Conservation (phyloP, 2,113 vertebrate species). For the Vidua chalybeata region DNA sequence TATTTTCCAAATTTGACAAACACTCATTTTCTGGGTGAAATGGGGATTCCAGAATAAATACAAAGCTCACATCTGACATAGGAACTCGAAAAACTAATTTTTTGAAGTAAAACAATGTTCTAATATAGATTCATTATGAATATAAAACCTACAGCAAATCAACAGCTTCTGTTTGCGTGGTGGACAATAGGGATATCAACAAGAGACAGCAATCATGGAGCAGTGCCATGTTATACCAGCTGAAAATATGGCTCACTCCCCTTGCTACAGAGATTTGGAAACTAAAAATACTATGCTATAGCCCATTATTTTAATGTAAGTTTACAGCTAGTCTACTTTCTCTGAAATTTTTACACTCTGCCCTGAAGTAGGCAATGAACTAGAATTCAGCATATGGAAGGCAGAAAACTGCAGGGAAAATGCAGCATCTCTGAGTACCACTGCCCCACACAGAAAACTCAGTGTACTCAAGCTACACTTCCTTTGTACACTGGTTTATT, state of each 20-base stretch:
- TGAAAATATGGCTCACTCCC: neutral
- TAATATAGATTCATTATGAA: neutral
- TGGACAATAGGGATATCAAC: neutral
- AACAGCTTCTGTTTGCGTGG: neutral
- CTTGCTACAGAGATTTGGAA: neutral
- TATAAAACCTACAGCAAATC: neutral
- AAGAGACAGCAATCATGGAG: neutral
- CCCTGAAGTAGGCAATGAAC: neutral
- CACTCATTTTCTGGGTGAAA: neutral
- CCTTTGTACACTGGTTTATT: neutral
- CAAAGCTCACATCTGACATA: neutral
- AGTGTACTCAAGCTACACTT: neutral
- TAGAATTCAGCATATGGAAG: neutral
- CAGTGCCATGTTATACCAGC: neutral
- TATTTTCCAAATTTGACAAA: neutral
- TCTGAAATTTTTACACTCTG: neutral
- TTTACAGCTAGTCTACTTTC: neutral
- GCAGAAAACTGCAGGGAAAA: neutral
- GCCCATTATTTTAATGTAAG: neutral
- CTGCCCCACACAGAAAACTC: neutral
- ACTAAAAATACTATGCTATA: neutral
- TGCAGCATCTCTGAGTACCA: accelerated
- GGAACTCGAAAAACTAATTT: neutral
- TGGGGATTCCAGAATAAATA: neutral
- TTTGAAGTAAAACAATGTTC: neutral